Percentiles rank a stretch among this genome's conserved stretches.
Conservation (phyloP, 53 echinoderm and acorn worm genomes). For the Crossaster papposus region DNA sequence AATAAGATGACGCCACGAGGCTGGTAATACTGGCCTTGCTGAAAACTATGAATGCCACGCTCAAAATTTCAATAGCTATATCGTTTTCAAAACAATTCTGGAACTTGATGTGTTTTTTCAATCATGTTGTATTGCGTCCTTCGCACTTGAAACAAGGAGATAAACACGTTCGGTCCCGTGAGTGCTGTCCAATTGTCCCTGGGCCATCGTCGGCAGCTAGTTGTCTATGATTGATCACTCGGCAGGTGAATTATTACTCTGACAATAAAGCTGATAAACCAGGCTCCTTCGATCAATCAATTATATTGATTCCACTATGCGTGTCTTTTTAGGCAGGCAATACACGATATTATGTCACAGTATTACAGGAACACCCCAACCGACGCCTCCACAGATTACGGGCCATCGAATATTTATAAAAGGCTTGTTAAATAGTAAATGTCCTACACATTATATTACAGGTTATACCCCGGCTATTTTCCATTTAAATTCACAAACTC, state of each 20-base stretch:
- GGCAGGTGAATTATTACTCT: neutral
- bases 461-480: neutral
- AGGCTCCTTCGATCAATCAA: neutral
- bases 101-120: neutral
- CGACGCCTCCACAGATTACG: neutral
- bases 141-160: neutral
- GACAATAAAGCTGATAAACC: neutral
- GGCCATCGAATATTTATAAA: neutral
- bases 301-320: neutral
- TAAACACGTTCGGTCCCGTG: neutral
- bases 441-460: neutral
- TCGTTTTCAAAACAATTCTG: neutral
- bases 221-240: neutral
- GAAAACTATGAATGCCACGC: neutral
- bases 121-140: neutral
- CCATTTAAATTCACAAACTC: too few relatives aligned
- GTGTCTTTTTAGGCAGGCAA: neutral
- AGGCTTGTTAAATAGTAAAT: neutral
- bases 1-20: neutral
- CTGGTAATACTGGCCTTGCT: neutral
- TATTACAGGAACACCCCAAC: neutral
- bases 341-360: neutral
- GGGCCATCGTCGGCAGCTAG: neutral
- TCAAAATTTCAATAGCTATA: neutral
- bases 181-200: neutral